Conservation (phyloP, 2,113 vertebrate species). For the Xiphias gladius region DNA sequence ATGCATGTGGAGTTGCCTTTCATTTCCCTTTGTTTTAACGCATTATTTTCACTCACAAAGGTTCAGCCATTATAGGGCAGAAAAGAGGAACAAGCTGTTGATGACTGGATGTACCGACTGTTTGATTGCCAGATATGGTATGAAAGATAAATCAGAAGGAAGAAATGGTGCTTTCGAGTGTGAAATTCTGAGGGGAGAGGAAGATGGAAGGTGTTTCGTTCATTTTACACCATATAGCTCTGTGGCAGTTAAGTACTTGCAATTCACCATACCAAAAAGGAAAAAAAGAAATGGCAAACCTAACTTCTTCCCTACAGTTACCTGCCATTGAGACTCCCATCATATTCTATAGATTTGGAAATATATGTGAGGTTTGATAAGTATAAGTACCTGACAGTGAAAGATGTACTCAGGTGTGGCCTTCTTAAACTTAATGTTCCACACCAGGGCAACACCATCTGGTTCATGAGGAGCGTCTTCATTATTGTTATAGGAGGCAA, state of each 20-base stretch:
- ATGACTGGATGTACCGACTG: not conserved
- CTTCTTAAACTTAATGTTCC: slow-evolving; percentile 99
- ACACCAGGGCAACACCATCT: slow-evolving; percentile 95
- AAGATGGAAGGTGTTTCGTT: not conserved
- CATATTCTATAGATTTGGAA: not conserved
- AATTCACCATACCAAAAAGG: not conserved
- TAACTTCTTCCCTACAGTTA: not conserved
- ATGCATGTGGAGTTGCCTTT: slow-evolving; percentile 5
- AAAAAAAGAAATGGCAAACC: not conserved
- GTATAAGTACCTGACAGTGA: slow-evolving; percentile 94
- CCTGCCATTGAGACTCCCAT: not conserved
- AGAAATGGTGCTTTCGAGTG: not conserved
- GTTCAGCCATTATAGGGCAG: not conserved
- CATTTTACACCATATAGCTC: not conserved
- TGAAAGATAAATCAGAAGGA: not conserved
- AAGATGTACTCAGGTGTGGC: slow-evolving; percentile 97
- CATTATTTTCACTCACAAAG: slow-evolving; percentile 32
- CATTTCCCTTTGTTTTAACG: slow-evolving; percentile 19
- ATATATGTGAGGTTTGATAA: not conserved
- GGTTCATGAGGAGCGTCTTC: slow-evolving; percentile 98
- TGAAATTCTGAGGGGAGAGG: not conserved
- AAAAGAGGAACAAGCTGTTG: slow-evolving; percentile 15
- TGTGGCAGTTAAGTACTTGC: not conserved
- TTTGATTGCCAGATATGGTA: not conserved
- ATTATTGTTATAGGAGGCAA: slow-evolving; percentile 98